Evolutionary conservation across 1,140 invertebrate genomes (phyloP), one percentile per base, ranked within the genome.

Genomic region (Drosophila neocordata): DNA sequence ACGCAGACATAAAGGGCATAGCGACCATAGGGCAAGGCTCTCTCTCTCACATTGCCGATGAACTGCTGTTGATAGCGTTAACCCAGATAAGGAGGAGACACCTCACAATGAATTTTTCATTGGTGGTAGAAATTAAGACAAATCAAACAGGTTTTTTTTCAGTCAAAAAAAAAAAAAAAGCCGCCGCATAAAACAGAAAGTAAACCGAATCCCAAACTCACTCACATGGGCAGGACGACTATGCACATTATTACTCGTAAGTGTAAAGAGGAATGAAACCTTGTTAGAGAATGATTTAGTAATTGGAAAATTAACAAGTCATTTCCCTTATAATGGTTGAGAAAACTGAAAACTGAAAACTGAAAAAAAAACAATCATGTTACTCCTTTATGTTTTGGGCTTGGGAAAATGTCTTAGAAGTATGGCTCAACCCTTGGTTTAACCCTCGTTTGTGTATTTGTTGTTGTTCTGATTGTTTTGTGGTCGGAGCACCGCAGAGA

Each of bases 231-330:
- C 38, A 41, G 38, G 38, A 41, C n/a, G n/a, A n/a, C n/a, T n/a
- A n/a, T n/a, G n/a, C n/a, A n/a, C n/a, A n/a, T n/a, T 5, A 7
- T 7, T 13, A 5, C 13, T 15, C 7, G 9, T 8, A 18, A 18
- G 27, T 31, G 27, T 4, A 48, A 72, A 77, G 76, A 73, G 74
- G 64, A 52, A 65, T 34, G 52, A 41, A 18, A 24, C n/a, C 53
- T 38, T 52, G 61, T 65, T 73, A 13, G 60, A 67, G 62, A 83
- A 76, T 83, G 80, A 83, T 72, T 83, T 79, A 59, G 80, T 84
- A 83, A 83, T 83, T 84, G 68, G 61, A 79, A 83, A 83, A 84
- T 84, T 76, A 76, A 83, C 79, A 83, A 83, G 80, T 83, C 79
- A 83, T 84, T 84, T 63, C 70, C 38, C 60, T n/a, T n/a, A 58